Evolutionary conservation across 2,113 vertebrate species (phyloP).

Genomic region (Nestor notabilis): DNA sequence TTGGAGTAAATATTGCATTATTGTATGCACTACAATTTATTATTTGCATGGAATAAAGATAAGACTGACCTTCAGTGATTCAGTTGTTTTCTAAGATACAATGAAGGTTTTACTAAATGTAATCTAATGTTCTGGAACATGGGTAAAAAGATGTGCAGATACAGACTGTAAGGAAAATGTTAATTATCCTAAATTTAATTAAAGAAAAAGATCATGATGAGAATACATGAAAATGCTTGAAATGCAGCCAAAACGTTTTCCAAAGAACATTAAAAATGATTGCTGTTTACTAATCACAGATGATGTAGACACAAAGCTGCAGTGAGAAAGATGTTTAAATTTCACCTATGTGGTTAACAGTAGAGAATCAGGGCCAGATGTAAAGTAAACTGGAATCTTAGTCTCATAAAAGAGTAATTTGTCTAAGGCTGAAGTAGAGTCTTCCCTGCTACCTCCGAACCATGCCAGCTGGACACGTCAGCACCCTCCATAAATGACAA

Average conservation of each 20-base stretch:
- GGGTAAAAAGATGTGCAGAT: conserved; percentile 62
- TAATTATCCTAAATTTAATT: conserved; percentile 81
- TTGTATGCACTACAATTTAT: neutral
- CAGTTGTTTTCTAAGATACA: conserved; percentile 29
- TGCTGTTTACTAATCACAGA: conserved; percentile 73
- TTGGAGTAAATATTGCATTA: conserved; percentile 48
- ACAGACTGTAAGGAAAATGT: conserved; percentile 71
- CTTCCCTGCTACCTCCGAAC: neutral
- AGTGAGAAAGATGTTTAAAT: neutral
- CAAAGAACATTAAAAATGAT: conserved; percentile 71
- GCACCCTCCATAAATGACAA: neutral
- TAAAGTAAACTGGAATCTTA: neutral
- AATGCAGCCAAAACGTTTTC: conserved; percentile 73
- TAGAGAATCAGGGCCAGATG: neutral
- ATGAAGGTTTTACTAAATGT: conserved; percentile 32
- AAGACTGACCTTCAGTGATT: conserved; percentile 63
- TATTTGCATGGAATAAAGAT: conserved; percentile 49
- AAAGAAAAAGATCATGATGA: conserved; percentile 72
- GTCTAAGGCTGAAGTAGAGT: neutral
- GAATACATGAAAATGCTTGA: conserved; percentile 76
- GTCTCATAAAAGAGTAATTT: neutral
- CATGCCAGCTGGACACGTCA: neutral
- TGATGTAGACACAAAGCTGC: conserved; percentile 37
- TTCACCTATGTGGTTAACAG: neutral
- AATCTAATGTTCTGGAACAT: conserved; percentile 73